These are phyloP conservation scores for Pteropus rufus DNA, from an alignment of 2,797 vertebrate species.

Conservation along the genomic window DNA sequence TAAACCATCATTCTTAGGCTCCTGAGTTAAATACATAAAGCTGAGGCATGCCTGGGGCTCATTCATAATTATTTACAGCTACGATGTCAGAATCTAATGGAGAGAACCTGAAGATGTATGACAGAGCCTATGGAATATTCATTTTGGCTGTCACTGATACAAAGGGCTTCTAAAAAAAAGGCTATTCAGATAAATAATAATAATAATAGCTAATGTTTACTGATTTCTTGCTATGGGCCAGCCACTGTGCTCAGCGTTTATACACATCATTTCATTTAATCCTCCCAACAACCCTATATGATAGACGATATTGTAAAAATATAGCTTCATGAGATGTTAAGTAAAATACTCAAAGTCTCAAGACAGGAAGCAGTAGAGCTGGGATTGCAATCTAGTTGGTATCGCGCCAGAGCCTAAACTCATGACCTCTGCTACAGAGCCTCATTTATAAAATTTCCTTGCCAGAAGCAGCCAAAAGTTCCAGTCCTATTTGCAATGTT, in stretches of 20 bases:
- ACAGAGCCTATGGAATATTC: not conserved
- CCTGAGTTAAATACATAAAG: not conserved
- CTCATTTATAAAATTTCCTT: conserved; percentile 28
- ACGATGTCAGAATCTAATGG: not conserved
- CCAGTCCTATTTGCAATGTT: not conserved
- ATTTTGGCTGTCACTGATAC: not conserved
- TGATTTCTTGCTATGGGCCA: not conserved
- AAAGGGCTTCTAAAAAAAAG: not conserved
- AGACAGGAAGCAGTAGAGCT: conserved; percentile 18
- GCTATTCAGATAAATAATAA: conserved; percentile 6
- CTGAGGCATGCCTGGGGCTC: not conserved
- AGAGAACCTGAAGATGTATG: not conserved
- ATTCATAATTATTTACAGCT: not conserved
- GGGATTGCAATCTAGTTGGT: not conserved
- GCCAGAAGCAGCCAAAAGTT: not conserved
- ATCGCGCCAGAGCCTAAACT: not conserved
- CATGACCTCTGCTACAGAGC: not conserved
- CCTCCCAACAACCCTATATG: not conserved
- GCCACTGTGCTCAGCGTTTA: not conserved
- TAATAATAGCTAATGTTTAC: conserved; percentile 28
- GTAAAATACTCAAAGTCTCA: conserved; percentile 19
- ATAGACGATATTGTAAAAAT: conserved; percentile 21
- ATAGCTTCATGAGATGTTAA: conserved; percentile 2
- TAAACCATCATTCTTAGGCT: not conserved
- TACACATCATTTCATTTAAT: not conserved